These are phyloP conservation scores for Amorpha juglandis DNA, from an alignment of 2,888 invertebrate species.

Conservation along the genomic window DNA sequence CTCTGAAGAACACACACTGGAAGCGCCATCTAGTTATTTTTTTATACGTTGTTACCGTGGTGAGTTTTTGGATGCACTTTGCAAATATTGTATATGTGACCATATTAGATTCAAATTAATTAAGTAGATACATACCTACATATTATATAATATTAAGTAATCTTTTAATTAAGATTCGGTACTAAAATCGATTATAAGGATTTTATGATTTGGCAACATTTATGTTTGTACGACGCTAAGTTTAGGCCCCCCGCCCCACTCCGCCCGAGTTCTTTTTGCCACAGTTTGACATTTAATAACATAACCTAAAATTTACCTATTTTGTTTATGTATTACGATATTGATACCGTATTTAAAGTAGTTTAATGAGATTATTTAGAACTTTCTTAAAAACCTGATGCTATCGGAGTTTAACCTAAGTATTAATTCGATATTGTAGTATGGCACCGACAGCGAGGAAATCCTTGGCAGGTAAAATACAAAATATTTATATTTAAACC, in stretches of 20 bases:
- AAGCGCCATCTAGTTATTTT: background rate
- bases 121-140: too few relatives aligned
- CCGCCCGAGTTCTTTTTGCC: too few relatives aligned
- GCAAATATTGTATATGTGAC: too few relatives aligned
- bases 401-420: background rate
- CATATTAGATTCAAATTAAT: too few relatives aligned
- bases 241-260: too few relatives aligned
- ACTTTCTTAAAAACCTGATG: background rate
- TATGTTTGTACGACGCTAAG: background rate
- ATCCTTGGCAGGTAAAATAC: conserved; percentile 48
- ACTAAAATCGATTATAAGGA: background rate
- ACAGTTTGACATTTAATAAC: background rate
- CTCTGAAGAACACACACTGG: too few relatives aligned
- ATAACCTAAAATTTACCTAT: background rate
- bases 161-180: too few relatives aligned
- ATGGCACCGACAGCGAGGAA: conserved; percentile 56
- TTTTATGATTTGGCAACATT: background rate
- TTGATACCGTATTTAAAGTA: too few relatives aligned
- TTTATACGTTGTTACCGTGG: background rate
- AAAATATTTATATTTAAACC: too few relatives aligned
- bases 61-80: too few relatives aligned
- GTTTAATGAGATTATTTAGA: too few relatives aligned
- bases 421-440: background rate
- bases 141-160: too few relatives aligned
- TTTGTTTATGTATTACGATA: background rate